phyloP scores from a whole-genome alignment of 23 tunicate species.

The Aplidium turbinatum region DNA sequence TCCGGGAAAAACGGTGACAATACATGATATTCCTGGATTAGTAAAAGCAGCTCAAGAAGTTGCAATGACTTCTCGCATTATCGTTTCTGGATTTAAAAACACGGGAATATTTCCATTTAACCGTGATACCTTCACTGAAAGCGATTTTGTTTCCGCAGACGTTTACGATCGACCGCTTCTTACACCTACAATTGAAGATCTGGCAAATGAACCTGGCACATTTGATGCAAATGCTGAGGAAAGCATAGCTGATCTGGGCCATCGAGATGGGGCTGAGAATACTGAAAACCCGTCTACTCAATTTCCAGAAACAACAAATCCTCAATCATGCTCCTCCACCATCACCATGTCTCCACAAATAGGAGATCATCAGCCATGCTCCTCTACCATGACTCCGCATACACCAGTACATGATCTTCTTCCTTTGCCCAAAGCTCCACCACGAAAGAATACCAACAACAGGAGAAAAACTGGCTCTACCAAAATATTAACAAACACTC shows the following conservation, averaged over 20 bases:
- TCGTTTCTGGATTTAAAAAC: conserved; percentile 12
- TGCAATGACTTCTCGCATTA: conserved; percentile 17
- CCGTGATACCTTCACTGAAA: conserved; percentile 22
- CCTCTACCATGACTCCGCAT: neutral
- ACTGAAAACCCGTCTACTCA: conserved; percentile 2
- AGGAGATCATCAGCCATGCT: conserved; percentile 13
- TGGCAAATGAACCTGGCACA: conserved; percentile 2
- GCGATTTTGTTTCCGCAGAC: conserved; percentile 11
- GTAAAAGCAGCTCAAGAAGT: conserved; percentile 17
- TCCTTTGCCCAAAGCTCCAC: conserved; percentile 12
- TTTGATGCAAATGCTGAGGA: conserved; percentile 10
- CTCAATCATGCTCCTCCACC: neutral
- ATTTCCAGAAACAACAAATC: neutral
- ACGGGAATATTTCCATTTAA: conserved; percentile 13
- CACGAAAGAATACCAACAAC: conserved; percentile 2
- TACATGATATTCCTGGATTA: conserved; percentile 15
- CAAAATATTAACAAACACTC: conserved; percentile 11
- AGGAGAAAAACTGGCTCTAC: conserved; percentile 12
- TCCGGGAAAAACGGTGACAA: conserved; percentile 11
- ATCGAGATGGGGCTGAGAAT: neutral
- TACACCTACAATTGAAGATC: neutral
- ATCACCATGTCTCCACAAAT: no score
- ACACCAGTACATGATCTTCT: neutral
- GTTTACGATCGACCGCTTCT: conserved; percentile 5
- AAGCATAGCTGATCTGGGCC: neutral